phyloP scores from a whole-genome alignment of 2,888 invertebrate genomes.

The Melinaea menophilus region DNA sequence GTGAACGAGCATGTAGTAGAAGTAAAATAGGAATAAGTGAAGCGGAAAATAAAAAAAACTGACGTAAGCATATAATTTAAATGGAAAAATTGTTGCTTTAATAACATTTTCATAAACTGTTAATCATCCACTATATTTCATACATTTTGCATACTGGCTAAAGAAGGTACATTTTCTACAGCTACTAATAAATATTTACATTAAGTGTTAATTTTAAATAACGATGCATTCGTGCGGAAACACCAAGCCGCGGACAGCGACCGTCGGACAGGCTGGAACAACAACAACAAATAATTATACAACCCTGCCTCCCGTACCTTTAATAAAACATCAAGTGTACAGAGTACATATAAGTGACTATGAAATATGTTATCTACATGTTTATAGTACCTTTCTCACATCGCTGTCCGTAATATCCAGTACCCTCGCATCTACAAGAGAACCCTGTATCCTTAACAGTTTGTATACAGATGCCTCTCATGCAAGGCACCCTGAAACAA shows the following conservation, averaged over 20 bases:
- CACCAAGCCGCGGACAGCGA: conserved; percentile 61
- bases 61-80: no score
- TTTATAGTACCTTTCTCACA: conserved; percentile 80
- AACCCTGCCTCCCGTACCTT: no score
- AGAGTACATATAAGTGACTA: not conserved
- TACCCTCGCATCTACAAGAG: conserved; percentile 84
- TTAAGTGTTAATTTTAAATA: conserved; percentile 67
- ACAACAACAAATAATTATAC: conserved; percentile 28
- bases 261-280: conserved; percentile 80
- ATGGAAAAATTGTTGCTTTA: no score
- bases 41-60: no score
- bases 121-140: no score
- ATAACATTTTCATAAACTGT: no score
- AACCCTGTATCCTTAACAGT: conserved; percentile 81
- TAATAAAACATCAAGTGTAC: no score
- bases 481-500: conserved; percentile 81
- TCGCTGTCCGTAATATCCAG: conserved; percentile 84
- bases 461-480: conserved; percentile 82
- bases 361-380: not conserved
- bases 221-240: conserved; percentile 84
- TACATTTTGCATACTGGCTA: not conserved
- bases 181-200: not conserved
- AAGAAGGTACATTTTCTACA: not conserved
- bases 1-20: no score
- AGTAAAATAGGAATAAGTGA: no score